phyloP scores from a whole-genome alignment of 64 coral and sea anemone species.

The Montipora foliosa region DNA sequence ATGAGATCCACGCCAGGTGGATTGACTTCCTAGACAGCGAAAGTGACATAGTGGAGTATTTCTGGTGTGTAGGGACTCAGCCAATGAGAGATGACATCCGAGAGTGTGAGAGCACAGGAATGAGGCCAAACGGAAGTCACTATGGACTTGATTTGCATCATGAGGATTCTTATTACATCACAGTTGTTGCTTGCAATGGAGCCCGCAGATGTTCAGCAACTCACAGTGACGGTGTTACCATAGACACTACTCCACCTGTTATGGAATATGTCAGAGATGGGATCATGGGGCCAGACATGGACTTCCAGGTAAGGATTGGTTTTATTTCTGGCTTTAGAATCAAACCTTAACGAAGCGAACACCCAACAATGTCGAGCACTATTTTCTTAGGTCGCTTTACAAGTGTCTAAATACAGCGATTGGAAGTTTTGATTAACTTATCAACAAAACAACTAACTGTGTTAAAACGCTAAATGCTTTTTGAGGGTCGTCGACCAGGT shows the following conservation, averaged over 20 bases:
- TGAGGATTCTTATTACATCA: slow-evolving; percentile 77
- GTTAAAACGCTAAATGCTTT: no score
- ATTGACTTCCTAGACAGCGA: slow-evolving; percentile 86
- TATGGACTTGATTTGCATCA: slow-evolving; percentile 79
- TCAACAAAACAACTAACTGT: no score
- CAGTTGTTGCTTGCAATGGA: slow-evolving; percentile 89
- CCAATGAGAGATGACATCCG: slow-evolving; percentile 85
- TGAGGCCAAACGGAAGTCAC: slow-evolving; percentile 77
- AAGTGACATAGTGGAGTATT: slow-evolving; percentile 81
- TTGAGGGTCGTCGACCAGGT: no score
- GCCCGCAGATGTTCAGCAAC: slow-evolving; percentile 85
- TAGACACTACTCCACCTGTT: slow-evolving; percentile 84
- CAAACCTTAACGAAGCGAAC: fast-evolving
- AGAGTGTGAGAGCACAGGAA: slow-evolving; percentile 76
- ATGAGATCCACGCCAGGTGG: slow-evolving; percentile 76
- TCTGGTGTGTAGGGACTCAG: slow-evolving; percentile 88
- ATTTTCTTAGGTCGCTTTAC: no score
- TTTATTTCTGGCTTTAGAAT: no score
- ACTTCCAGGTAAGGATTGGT: slow-evolving; percentile 77
- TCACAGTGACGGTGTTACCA: slow-evolving; percentile 82
- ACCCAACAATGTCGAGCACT: no score
- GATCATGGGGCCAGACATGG: slow-evolving; percentile 94
- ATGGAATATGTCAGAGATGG: slow-evolving; percentile 96
- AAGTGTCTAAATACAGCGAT: no score
- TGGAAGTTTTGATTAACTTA: no score